Percentiles rank a stretch among this genome's conserved stretches.
These are phyloP conservation scores for Hylaeus volcanicus DNA, from an alignment of 1,140 invertebrate genomes.

Conservation along the genomic window DNA sequence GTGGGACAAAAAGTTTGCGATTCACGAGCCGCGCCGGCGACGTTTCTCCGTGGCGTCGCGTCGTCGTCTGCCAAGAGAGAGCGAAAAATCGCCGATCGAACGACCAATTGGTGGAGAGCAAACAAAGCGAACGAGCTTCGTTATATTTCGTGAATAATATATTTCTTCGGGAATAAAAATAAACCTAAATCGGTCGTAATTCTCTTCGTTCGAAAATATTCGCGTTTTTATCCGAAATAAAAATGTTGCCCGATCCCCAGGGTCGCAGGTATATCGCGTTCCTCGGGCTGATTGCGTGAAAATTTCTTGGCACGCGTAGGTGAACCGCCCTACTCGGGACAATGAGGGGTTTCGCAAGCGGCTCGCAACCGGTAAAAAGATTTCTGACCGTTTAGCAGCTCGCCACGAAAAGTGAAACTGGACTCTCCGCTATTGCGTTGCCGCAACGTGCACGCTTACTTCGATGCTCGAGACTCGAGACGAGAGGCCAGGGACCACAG, in stretches of 20 bases:
- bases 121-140: too few relatives aligned
- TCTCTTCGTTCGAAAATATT: too few relatives aligned
- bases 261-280: too few relatives aligned
- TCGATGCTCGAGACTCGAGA: too few relatives aligned
- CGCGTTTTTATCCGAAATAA: too few relatives aligned
- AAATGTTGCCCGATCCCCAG: too few relatives aligned
- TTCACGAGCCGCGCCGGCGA: too few relatives aligned
- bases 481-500: not conserved
- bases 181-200: too few relatives aligned
- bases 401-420: constrained; percentile 70
- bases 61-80: not conserved
- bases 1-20: not conserved
- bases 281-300: constrained; percentile 11
- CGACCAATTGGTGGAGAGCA: too few relatives aligned
- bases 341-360: constrained; percentile 66
- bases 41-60: too few relatives aligned
- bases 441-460: constrained; percentile 10
- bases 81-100: not conserved
- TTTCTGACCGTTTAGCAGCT: constrained; percentile 61
- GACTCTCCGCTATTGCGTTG: constrained; percentile 33
- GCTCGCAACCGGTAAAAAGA: constrained; percentile 43
- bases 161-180: too few relatives aligned
- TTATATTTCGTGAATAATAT: too few relatives aligned
- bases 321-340: constrained; percentile 36
- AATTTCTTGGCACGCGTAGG: constrained; percentile 50